Evolutionary conservation across 64 coral and sea anemone genomes (phyloP), one percentile per base, ranked within the genome.

Genomic region (Pocillopora verrucosa): DNA sequence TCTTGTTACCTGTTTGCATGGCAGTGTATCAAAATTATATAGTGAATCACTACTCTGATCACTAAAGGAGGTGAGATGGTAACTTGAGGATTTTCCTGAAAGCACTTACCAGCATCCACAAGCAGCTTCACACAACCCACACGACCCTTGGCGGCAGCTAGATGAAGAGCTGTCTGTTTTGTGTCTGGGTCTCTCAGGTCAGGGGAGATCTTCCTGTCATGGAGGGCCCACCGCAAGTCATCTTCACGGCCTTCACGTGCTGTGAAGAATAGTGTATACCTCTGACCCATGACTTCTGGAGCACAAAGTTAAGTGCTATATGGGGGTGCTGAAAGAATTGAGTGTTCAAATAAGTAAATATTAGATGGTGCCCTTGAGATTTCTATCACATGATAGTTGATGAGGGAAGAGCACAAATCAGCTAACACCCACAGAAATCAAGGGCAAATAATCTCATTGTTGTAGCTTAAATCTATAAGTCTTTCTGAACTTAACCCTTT

Each of bases 251-350:
- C 97, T 60, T 99, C 97, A 56, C 94, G 84, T 22, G 94, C 93
- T 0, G 97, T 93, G 59, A 99, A 99, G 88, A 99, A 93, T 12
- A 99, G 84, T 17, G 97, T 99, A 60, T 99, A 93, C n/a, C 91
- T 75, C 79, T 98, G 96, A 79, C 96, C 96, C 96, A 98, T 98
- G 17, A 19, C 56, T 74, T 9, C 11, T 17, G 13, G 15, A 19
- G 58, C 35, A 20, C 14, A 76, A 5, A 76, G 58, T n/a, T 51
- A 61, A 20, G 19, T 62, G 13, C n/a, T 76, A 9, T 5, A 59
- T 61, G 59, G 57, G 13, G 9, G 38, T 78, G n/a, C 57, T 78
- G 67, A 24, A 70, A 70, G n/a, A 24, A 70, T 10, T 51, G 7
- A 0, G 3, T 4, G 7, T 51, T 7, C 0, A 51, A 51, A 51